Conservation (phyloP, 1,140 invertebrate genomes). For the Cydia strobilella region DNA sequence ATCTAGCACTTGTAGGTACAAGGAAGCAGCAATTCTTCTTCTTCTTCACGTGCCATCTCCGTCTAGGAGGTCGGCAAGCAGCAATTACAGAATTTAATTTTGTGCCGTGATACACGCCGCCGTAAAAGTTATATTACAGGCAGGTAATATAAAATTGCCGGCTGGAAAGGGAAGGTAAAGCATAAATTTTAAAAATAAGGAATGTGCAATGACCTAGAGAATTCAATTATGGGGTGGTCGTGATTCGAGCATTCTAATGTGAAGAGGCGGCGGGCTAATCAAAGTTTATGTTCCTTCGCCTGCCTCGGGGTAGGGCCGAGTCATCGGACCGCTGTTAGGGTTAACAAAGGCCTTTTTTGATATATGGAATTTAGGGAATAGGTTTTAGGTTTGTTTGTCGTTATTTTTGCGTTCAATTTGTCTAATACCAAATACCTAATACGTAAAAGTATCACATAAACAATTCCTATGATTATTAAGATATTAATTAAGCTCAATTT, state of each 20-base stretch:
- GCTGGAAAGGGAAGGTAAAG: constrained; percentile 13
- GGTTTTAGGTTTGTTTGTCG: neutral
- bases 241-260: constrained; percentile 77
- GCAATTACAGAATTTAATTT: constrained; percentile 28
- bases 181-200: constrained; percentile 30
- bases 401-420: neutral
- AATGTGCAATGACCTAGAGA: constrained; percentile 73
- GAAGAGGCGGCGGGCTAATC: constrained; percentile 66
- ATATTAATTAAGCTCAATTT: too few species aligned
- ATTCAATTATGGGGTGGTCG: constrained; percentile 68
- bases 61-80: too few species aligned
- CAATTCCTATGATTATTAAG: too few species aligned
- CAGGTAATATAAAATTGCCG: constrained; percentile 28
- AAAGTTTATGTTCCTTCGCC: constrained; percentile 74
- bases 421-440: too few species aligned
- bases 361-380: neutral
- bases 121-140: constrained; percentile 27
- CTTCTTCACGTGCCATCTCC: too few species aligned
- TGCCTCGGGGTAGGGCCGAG: constrained; percentile 43
- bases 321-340: neutral
- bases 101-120: constrained; percentile 19
- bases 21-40: too few species aligned
- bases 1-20: too few species aligned
- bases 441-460: too few species aligned
- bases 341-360: neutral